Evolutionary conservation across 2,888 invertebrate species (phyloP).

Genomic region (Mythimna albipuncta): DNA sequence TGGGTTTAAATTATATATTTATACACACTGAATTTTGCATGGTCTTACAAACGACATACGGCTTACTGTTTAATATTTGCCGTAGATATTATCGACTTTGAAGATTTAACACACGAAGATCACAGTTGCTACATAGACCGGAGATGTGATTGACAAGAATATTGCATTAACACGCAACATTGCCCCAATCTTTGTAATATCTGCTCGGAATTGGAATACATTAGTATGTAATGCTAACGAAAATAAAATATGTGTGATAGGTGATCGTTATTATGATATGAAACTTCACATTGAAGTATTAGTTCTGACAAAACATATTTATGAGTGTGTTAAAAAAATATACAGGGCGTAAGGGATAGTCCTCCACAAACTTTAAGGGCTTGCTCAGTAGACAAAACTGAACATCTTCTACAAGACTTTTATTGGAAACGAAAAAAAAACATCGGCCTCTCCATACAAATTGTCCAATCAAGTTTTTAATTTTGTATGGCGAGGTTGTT

Average conservation of each 20-base stretch:
- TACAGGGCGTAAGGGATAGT: too few relatives aligned
- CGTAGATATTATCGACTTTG: conserved; percentile 30
- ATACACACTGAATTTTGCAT: conserved; percentile 46
- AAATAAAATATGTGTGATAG: not conserved
- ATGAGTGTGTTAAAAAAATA: not conserved
- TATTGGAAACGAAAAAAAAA: too few relatives aligned
- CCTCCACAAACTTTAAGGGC: too few relatives aligned
- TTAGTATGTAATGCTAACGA: conserved; percentile 22
- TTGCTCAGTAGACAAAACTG: too few relatives aligned
- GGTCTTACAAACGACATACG: conserved; percentile 46
- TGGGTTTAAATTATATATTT: conserved; percentile 41
- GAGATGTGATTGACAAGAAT: conserved; percentile 16
- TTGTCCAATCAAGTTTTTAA: too few relatives aligned
- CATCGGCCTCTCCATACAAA: too few relatives aligned
- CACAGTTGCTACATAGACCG: conserved; percentile 11
- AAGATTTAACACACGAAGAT: conserved; percentile 39
- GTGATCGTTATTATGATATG: conserved; percentile 6
- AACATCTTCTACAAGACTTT: too few relatives aligned
- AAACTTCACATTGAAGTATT: not conserved
- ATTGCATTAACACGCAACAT: conserved; percentile 36
- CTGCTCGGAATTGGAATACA: conserved; percentile 38
- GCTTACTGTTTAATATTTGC: conserved; percentile 44
- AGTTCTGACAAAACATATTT: not conserved
- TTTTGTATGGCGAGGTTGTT: too few relatives aligned
- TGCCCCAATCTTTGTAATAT: conserved; percentile 30